These are phyloP conservation scores for Gobio gobio DNA, from an alignment of 2,113 vertebrate genomes.

Conservation along the genomic window DNA sequence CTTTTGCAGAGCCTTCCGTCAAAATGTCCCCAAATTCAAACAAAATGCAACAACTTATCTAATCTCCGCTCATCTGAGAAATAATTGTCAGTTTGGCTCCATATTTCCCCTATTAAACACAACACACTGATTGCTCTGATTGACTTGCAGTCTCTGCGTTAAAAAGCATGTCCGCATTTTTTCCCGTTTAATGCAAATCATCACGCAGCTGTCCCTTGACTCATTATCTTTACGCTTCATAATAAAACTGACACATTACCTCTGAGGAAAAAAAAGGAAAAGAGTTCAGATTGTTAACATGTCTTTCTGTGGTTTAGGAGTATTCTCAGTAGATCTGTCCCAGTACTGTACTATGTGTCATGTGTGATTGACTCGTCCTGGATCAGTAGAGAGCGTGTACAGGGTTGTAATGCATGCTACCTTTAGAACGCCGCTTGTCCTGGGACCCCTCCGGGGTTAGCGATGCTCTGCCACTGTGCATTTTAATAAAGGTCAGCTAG, in stretches of 20 bases:
- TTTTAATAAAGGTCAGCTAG: conserved; percentile 77
- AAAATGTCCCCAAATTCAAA: conserved; percentile 24
- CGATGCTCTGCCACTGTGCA: conserved; percentile 65
- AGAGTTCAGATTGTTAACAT: background rate
- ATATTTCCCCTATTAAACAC: conserved; percentile 11
- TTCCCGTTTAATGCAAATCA: background rate
- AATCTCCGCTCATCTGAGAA: conserved; percentile 57
- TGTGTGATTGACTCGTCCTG: conserved; percentile 19
- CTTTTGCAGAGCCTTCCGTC: conserved; percentile 40
- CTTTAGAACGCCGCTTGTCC: conserved; percentile 50
- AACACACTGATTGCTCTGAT: conserved; percentile 42
- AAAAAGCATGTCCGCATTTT: background rate
- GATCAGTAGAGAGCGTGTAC: conserved; percentile 45
- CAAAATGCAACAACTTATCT: conserved; percentile 53
- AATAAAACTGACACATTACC: background rate
- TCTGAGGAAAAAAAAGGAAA: background rate
- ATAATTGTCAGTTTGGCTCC: conserved; percentile 46
- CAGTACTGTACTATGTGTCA: background rate
- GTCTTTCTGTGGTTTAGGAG: background rate
- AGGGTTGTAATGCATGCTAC: conserved; percentile 62
- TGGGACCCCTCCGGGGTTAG: conserved; percentile 59
- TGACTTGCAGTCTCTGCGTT: conserved; percentile 11
- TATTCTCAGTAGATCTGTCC: conserved; percentile 27
- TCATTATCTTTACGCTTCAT: conserved; percentile 1
- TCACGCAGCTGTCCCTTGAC: background rate